Conservation (phyloP, 2,113 vertebrate genomes). For the Stomatorhinus ivindoensis region DNA sequence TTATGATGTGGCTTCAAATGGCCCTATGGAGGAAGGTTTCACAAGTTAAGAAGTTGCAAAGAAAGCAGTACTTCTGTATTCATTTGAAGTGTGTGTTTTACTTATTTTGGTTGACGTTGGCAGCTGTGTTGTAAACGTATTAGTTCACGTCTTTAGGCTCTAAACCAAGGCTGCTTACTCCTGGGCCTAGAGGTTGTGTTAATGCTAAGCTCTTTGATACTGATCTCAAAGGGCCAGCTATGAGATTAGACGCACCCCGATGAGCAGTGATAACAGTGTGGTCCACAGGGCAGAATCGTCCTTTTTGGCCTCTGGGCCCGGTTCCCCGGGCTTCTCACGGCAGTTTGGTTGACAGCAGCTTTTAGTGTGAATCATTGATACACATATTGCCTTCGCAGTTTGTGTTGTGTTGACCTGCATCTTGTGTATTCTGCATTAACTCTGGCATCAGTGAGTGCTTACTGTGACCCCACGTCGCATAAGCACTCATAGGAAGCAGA, state of each 20-base stretch:
- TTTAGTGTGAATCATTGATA: not conserved
- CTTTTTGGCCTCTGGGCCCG: constrained; percentile 50
- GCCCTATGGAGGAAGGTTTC: constrained; percentile 51
- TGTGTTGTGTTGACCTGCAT: not conserved
- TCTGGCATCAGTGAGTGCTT: not conserved
- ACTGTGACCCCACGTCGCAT: not conserved
- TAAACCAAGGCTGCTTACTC: constrained; percentile 28
- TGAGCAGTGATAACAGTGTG: constrained; percentile 47
- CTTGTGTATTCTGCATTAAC: not conserved
- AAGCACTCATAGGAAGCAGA: not conserved
- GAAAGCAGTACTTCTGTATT: not conserved
- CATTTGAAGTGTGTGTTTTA: not conserved
- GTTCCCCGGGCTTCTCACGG: constrained; percentile 8
- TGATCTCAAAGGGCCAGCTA: constrained; percentile 48
- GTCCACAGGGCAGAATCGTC: constrained; percentile 46
- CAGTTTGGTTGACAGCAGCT: not conserved
- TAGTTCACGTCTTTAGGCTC: constrained; percentile 47
- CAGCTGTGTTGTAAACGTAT: not conserved
- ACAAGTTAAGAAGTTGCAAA: not conserved
- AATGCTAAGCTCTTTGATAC: constrained; percentile 49
- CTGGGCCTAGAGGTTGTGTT: constrained; percentile 35
- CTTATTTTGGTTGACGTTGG: not conserved
- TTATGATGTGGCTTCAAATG: constrained; percentile 28
- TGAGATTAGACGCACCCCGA: constrained; percentile 45
- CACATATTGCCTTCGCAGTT: not conserved